Evolutionary conservation across 1,140 invertebrate species (phyloP).

Genomic region (Brachionus koreanus): DNA sequence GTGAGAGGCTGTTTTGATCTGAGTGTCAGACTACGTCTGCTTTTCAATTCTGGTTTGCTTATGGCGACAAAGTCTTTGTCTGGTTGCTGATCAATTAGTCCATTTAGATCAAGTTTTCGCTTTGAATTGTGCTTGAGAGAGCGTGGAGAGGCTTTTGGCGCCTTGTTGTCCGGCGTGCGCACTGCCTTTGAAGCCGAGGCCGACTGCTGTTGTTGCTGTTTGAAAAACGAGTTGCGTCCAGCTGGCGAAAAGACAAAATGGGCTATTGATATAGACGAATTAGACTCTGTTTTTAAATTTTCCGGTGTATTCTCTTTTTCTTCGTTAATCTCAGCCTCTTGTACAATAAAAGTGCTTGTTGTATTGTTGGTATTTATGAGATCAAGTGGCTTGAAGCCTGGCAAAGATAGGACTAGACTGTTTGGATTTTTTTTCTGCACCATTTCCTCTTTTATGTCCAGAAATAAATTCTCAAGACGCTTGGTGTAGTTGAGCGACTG

Average conservation of each 20-base stretch:
- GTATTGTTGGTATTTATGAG: background rate
- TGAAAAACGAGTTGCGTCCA: slow-evolving; percentile 21
- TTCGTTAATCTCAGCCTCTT: slow-evolving; percentile 9
- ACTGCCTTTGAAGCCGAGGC: slow-evolving; percentile 8
- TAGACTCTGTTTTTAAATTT: background rate
- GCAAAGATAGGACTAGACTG: background rate
- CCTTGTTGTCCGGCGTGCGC: slow-evolving; percentile 14
- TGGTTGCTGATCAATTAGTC: slow-evolving; percentile 21
- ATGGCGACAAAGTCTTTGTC: slow-evolving; percentile 22
- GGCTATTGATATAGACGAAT: background rate
- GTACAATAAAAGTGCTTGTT: background rate
- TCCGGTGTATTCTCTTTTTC: slow-evolving; percentile 41
- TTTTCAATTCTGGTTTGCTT: slow-evolving; percentile 10
- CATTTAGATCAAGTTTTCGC: slow-evolving; percentile 21
- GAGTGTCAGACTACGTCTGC: background rate
- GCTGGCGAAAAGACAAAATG: slow-evolving; percentile 42
- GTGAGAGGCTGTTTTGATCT: slow-evolving; percentile 11
- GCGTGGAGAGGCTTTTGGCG: background rate
- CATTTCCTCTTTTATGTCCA: slow-evolving; percentile 39
- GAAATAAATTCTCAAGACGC: slow-evolving; percentile 1
- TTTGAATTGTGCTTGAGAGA: slow-evolving; percentile 32
- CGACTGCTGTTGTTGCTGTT: background rate
- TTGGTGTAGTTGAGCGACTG: background rate
- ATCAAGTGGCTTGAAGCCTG: slow-evolving; percentile 23
- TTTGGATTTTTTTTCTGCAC: background rate